Conservation (phyloP, 1,140 invertebrate species). For the Neodiprion fabricii region DNA sequence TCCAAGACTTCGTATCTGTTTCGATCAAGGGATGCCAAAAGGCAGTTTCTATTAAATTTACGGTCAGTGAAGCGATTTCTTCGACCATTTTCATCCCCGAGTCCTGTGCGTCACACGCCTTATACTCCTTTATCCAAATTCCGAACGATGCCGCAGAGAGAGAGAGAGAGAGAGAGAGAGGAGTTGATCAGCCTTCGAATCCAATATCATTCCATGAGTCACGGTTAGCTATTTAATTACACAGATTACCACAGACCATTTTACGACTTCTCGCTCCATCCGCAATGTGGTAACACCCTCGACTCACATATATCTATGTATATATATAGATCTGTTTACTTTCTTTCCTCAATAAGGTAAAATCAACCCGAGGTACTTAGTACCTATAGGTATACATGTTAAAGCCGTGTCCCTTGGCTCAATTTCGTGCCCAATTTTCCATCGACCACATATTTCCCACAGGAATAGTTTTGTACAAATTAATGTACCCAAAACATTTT, state of each 20-base stretch:
- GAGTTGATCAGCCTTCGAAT: neutral
- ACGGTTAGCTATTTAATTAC: neutral
- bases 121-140: too few species aligned
- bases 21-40: too few species aligned
- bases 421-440: neutral
- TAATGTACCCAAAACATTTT: too few species aligned
- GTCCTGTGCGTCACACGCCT: too few species aligned
- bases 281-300: neutral
- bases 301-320: neutral
- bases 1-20: too few species aligned
- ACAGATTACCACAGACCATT: neutral
- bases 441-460: too few species aligned
- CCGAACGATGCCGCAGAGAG: too few species aligned
- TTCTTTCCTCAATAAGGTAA: neutral
- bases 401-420: neutral
- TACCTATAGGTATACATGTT: neutral
- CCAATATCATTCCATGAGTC: conserved; percentile 1
- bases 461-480: too few species aligned
- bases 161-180: too few species aligned
- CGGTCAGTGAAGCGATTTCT: too few species aligned
- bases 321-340: neutral
- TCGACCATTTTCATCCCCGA: too few species aligned
- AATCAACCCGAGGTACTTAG: neutral
- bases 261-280: neutral
- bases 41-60: too few species aligned